Conservation (phyloP, 2,113 vertebrate species). For the Pygoscelis adeliae region DNA sequence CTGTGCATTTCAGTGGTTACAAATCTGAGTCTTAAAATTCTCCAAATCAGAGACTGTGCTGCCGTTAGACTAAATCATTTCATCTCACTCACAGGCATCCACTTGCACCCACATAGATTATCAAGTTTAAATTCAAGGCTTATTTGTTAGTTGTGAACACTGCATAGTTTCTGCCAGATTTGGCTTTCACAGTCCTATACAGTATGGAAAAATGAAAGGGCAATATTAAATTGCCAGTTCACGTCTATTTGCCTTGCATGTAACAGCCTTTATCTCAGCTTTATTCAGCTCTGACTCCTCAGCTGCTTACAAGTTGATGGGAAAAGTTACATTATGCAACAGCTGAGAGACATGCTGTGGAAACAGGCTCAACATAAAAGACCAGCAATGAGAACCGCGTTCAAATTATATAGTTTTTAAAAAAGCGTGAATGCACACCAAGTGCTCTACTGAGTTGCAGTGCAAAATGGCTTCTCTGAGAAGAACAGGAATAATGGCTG, state of each 20-base stretch:
- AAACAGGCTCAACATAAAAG: neutral
- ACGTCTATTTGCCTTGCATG: neutral
- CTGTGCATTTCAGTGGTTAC: conserved; percentile 8
- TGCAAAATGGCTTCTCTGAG: neutral
- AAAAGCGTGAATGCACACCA: neutral
- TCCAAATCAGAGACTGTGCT: neutral
- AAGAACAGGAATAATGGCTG: neutral
- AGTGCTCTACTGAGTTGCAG: neutral
- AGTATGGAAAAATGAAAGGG: neutral
- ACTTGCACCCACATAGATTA: neutral
- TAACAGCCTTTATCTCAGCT: neutral
- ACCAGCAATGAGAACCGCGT: neutral
- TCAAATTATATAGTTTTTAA: neutral
- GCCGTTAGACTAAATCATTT: neutral
- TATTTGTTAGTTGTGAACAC: neutral
- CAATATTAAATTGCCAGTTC: conserved; percentile 2
- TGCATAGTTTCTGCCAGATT: neutral
- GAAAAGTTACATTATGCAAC: neutral
- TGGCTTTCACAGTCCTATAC: neutral
- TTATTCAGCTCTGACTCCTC: neutral
- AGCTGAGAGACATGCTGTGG: neutral
- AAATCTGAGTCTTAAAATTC: neutral
- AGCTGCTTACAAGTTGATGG: neutral
- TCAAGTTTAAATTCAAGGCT: neutral
- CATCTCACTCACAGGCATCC: neutral